A percentile compares a stretch with the other conserved stretches of the same genome.
These are phyloP conservation scores for Bombus sibiricus DNA, from an alignment of 1,140 invertebrate genomes.

Conservation along the genomic window DNA sequence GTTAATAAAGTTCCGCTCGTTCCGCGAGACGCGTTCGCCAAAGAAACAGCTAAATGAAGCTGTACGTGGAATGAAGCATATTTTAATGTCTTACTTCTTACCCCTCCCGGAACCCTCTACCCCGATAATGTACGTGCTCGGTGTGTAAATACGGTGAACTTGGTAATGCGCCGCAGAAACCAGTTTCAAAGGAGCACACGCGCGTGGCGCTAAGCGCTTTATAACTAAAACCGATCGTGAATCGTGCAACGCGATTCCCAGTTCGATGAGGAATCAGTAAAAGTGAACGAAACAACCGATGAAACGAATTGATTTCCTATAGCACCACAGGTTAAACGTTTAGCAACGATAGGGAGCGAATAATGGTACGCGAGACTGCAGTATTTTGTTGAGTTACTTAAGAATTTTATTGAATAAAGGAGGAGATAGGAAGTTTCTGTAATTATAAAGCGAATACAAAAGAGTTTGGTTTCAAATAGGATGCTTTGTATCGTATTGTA, in stretches of 20 bases:
- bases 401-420: background rate
- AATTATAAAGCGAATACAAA: background rate
- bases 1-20: constrained; percentile 69
- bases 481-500: no score
- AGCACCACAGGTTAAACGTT: no score
- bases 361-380: background rate
- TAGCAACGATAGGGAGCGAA: no score
- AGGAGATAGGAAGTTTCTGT: background rate
- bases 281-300: background rate
- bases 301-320: constrained; percentile 1
- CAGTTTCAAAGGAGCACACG: constrained; percentile 46
- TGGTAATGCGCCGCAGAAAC: constrained; percentile 64
- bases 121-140: constrained; percentile 67
- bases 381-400: no score
- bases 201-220: constrained; percentile 45
- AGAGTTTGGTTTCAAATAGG: no score
- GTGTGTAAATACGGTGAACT: constrained; percentile 68
- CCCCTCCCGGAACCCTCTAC: background rate
- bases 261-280: background rate
- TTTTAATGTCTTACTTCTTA: constrained; percentile 69
- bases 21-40: constrained; percentile 40
- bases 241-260: background rate
- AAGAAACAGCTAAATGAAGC: constrained; percentile 69
- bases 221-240: constrained; percentile 9
- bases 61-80: constrained; percentile 69